Evolutionary conservation across 2,888 invertebrate species (phyloP).

Genomic region (Pantelozetes paolii): DNA sequence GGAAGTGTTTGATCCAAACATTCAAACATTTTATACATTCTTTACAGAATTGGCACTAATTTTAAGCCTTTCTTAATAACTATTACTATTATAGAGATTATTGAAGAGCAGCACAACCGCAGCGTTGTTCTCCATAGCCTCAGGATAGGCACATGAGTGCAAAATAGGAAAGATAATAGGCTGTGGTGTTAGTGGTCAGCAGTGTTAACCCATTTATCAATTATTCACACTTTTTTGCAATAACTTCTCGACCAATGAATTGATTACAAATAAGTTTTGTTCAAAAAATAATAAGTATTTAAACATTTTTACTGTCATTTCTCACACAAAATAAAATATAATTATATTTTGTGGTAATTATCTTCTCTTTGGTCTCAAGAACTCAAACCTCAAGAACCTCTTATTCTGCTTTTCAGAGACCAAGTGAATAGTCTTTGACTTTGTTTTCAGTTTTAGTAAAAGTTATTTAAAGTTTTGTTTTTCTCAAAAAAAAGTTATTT

Average conservation of each 20-base stretch:
- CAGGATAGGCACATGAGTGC: too few species aligned
- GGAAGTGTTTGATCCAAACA: too few species aligned
- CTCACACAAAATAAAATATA: neutral
- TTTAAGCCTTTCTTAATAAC: too few species aligned
- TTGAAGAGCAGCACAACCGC: too few species aligned
- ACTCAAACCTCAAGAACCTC: too few species aligned
- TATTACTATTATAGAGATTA: too few species aligned
- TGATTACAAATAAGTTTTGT: neutral
- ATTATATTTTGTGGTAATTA: neutral
- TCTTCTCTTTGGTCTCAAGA: too few species aligned
- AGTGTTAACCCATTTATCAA: neutral
- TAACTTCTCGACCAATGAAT: neutral
- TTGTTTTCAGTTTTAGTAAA: neutral
- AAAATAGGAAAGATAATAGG: neutral
- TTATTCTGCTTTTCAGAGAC: too few species aligned
- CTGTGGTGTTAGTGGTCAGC: neutral
- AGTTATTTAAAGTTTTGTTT: neutral
- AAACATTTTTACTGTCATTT: neutral
- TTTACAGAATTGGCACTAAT: too few species aligned
- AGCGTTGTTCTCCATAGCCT: too few species aligned
- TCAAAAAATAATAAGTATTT: neutral
- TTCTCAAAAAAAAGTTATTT: neutral
- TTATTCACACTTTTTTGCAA: neutral
- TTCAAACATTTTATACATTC: too few species aligned
- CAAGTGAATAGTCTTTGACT: too few species aligned